Conservation (phyloP, 2,113 vertebrate species). For the Leptosomus discolor region DNA sequence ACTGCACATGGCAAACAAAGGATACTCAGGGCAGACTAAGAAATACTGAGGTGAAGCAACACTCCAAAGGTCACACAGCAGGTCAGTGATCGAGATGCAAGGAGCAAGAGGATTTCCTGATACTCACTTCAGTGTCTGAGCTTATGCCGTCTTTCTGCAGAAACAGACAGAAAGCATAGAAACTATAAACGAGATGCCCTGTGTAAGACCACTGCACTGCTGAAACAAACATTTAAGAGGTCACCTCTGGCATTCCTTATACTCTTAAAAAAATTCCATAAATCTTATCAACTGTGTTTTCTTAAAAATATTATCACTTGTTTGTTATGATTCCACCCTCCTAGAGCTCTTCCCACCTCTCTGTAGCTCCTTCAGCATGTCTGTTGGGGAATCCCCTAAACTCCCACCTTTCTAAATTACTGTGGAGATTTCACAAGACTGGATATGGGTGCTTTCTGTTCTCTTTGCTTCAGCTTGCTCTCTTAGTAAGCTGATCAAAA, state of each 20-base stretch:
- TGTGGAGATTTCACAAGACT: neutral
- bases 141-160: neutral
- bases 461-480: neutral
- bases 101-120: neutral
- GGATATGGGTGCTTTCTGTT: neutral
- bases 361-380: neutral
- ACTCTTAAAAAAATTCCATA: neutral
- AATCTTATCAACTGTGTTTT: neutral
- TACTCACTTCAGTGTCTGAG: neutral
- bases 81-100: slow-evolving; percentile 3
- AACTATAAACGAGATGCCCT: neutral
- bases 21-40: neutral
- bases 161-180: neutral
- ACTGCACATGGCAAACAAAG: neutral
- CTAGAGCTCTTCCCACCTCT: neutral
- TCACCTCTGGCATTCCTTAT: neutral
- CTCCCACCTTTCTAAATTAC: neutral
- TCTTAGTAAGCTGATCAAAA: neutral
- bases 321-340: neutral
- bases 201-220: neutral
- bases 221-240: neutral
- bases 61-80: neutral
- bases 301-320: neutral
- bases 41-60: slow-evolving; percentile 30
- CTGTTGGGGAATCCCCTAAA: neutral